Evolutionary conservation across 2,113 vertebrate species (phyloP), one percentile per base, ranked within the genome.

Genomic region (Tyrannus savana): DNA sequence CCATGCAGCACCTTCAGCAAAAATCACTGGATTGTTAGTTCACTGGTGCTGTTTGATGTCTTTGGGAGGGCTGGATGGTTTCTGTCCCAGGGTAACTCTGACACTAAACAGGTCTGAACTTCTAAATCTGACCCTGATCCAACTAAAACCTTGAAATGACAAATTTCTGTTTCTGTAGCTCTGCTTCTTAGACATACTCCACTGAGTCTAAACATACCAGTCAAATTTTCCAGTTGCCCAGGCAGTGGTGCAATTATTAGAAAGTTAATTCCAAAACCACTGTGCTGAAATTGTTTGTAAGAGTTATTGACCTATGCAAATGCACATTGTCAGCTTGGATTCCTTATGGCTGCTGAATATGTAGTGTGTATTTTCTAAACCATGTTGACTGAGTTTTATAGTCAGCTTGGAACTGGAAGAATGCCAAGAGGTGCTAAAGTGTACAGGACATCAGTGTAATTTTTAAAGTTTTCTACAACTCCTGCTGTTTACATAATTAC

Each of bases 131-230:
- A 41, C 52, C 24, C 33, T n/a, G 64, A 63, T 75, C 64, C 73
- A 95, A 92, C 46, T 25, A 81, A 93, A 93, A 86, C 46, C 80
- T 42, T 22, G 47, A 88, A 95, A 78, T 49, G 19, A 92, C 33
- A 55, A n/a, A 59, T 55, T 75, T 73, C 66, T 89, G 31, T 83
- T 78, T 76, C 84, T 89, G 42, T 30, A 79, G 64, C 25, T 92
- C 56, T 81, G 42, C 30, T 91, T 71, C 76, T 84, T 44, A 78
- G 50, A 59, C 55, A 44, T 74, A 75, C 73, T 90, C 75, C 50
- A 71, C 73, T 31, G 28, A 81, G 31, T 39, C 63, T 69, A 90
- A 95, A 77, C 52, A 66, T 13, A 69, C 13, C 82, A 62, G 67
- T 49, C 82, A 93, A 17, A n/a, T 92, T 92, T 85, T 92, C 85